Base-by-base conservation (phyloP, 1,140 invertebrate genomes). In the Camponotus vicinus region DNA sequence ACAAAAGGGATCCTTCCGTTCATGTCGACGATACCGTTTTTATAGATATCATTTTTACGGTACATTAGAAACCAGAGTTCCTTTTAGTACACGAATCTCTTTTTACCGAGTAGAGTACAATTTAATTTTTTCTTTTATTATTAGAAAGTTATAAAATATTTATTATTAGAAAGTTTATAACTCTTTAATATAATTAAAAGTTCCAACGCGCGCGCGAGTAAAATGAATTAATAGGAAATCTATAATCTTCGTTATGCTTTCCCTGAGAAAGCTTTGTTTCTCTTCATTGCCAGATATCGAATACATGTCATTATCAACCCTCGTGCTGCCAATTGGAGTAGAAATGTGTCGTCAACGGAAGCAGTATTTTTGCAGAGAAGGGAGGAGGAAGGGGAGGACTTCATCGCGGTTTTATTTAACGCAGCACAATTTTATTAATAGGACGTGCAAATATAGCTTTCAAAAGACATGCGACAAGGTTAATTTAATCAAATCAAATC, bases 1-100 rank as follows among this genome's bases (percentile, higher is more conserved):
- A 93, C 91, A 92, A 89, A 92, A 91, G 89, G 85, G 63, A 84
- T 91, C 83, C 84, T 92, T 91, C 87, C 87, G 87, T 84, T 86
- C 90, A 57, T 70, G 84, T 49, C 78, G 64, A 75, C 76, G 88
- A 90, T 88, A 89, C 27, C 27, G 27, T 27, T 27, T 40, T 40
- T 40, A 40, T 83, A 85, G 90, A 89, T 89, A 88, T 71, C 70
- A 34, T 77, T 89, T 88, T 91, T 83, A 61, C 76, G 79, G 80
- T 55, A 37, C 27, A 15, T 13, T 66, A 8, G 37, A 82, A 52
- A 73, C 52, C 32, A 69, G 27, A 82, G 71, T 85, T 77, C 85
- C 2, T 86, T 86, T 45, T 3, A 0, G 18, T 66, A 15, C 40
- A 13, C 42, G 7, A 57, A 21, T 32, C 15, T 55, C 40, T 69